Evolutionary conservation across 2,888 invertebrate genomes (phyloP).

Genomic region (Brassicogethes aeneus): DNA sequence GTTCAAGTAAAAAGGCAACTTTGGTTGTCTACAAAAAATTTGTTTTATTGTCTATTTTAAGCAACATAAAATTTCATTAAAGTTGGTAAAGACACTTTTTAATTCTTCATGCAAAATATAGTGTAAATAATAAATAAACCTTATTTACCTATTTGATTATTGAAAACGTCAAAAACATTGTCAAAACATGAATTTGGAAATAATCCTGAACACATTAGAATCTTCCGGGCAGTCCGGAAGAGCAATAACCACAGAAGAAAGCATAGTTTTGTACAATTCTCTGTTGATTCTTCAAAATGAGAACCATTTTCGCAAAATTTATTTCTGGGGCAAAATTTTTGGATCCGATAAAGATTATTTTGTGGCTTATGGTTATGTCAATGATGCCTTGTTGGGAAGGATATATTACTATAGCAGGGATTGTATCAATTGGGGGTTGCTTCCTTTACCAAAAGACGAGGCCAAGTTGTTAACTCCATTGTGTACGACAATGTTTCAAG

Average conservation of each 20-base stretch:
- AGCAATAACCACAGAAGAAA: constrained; percentile 63
- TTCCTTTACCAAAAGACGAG: constrained; percentile 44
- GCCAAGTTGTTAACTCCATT: constrained; percentile 39
- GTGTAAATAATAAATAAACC: too few species aligned
- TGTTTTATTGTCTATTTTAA: too few species aligned
- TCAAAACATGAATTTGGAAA: constrained; percentile 53
- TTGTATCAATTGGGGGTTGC: constrained; percentile 57
- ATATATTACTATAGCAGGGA: constrained; percentile 72
- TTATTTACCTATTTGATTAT: too few species aligned
- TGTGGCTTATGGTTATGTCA: constrained; percentile 68
- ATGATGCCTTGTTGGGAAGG: constrained; percentile 62
- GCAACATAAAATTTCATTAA: too few species aligned
- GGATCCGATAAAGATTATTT: constrained; percentile 73
- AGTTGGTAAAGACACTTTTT: too few species aligned
- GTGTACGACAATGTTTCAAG: constrained; percentile 37
- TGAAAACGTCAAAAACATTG: too few species aligned
- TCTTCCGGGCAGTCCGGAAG: constrained; percentile 55
- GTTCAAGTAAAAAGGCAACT: too few species aligned
- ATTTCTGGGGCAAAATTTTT: constrained; percentile 79
- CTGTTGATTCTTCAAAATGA: constrained; percentile 71
- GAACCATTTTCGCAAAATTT: constrained; percentile 73
- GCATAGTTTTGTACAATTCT: constrained; percentile 65
- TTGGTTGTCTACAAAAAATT: too few species aligned
- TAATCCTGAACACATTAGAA: constrained; percentile 45
- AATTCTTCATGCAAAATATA: too few species aligned